Evolutionary conservation across 1,140 invertebrate genomes (phyloP), one percentile per base, ranked within the genome.

Genomic region (Dermatophagoides farinae): DNA sequence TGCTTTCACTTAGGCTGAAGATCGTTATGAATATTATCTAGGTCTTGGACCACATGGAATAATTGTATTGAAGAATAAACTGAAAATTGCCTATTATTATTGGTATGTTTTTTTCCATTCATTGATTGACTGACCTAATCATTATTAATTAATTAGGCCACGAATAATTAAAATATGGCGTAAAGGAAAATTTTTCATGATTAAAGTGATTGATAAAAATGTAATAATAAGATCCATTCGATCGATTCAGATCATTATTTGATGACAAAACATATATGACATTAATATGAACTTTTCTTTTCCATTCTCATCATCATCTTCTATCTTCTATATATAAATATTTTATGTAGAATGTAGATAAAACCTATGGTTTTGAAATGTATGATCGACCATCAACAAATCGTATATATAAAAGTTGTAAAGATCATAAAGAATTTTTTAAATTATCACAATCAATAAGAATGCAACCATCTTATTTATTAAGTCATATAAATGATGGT

Each of bases 381-480:
- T 81, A 85, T 44, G 97, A 93, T 71, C 90, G 97, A 71, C 95
- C 97, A 71, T 92, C 93, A 0, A 93, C 90, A 71, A 99, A 99
- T 73, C 93, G 98, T 74, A 74, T 99, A 62, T 98, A 96, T 95
- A 98, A 98, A 73, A 97, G 93, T 77, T 93, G 93, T 22, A 88
- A 97, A 0, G 95, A 99, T 71, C 90, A 97, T 76, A 93, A 98
- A 73, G 87, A 91, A 0, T 99, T 99, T 77, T 99, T 97, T 78
- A 80, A 93, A 65, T 74, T 97, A 16, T 80, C 40, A 8, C 63
- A 64, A 31, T 52, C 38, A 16, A 53, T 20, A 25, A 4, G 11
- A 49, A 57, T 39, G 49, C 6, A 25, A 44, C 31, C 10, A 20
- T 6, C 16, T 4, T n/a, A 5, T 39, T 1, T 25, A 6, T 40